Conservation (phyloP, 2,888 invertebrate genomes). For the Drosophila antonietae region DNA sequence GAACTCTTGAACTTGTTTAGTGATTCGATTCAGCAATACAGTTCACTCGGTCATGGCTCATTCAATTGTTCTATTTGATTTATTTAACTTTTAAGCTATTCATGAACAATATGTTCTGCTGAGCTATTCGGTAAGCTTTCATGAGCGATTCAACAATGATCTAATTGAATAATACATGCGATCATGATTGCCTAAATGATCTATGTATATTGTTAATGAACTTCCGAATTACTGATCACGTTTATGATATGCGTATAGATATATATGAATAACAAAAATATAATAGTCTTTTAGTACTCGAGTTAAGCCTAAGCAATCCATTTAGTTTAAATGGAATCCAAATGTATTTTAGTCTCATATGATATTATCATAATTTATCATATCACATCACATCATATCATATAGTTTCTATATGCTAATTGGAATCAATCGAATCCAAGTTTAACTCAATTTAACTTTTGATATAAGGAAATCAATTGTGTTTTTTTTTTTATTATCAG, state of each 20-base stretch:
- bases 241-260: neutral
- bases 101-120: neutral
- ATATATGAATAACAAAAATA: neutral
- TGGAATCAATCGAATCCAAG: neutral
- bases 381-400: neutral
- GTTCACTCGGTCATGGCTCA: neutral
- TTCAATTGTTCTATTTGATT: neutral
- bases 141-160: neutral
- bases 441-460: neutral
- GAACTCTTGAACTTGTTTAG: neutral
- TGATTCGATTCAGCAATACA: neutral
- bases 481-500: neutral
- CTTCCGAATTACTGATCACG: neutral
- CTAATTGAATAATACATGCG: slow-evolving; percentile 2
- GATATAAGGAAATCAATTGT: neutral
- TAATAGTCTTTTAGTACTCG: neutral
- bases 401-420: neutral
- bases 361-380: too few relatives aligned
- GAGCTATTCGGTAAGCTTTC: neutral
- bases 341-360: neutral
- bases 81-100: neutral
- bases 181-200: neutral
- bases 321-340: neutral
- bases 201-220: neutral
- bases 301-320: neutral